Evolutionary conservation across 1,140 invertebrate genomes (phyloP).

Genomic region (Parapsyche elsis): DNA sequence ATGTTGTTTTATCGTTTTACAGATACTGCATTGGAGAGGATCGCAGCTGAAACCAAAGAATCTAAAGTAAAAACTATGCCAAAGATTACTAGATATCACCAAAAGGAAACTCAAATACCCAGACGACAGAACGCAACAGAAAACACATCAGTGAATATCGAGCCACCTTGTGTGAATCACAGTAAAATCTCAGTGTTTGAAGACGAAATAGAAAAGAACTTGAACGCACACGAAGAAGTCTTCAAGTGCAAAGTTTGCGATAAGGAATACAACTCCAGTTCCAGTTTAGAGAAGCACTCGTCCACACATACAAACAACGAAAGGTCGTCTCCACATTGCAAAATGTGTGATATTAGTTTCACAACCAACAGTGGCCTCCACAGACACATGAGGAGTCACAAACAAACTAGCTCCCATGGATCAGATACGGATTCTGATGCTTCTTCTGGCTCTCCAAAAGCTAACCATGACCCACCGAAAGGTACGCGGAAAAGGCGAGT

Average conservation of each 20-base stretch:
- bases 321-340: constrained; percentile 82
- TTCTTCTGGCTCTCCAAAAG: constrained; percentile 9
- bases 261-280: constrained; percentile 28
- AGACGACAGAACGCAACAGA: background rate
- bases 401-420: constrained; percentile 62
- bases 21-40: constrained; percentile 44
- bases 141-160: background rate
- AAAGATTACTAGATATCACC: constrained; percentile 39
- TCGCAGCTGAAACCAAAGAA: constrained; percentile 45
- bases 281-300: constrained; percentile 73
- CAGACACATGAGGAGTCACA: constrained; percentile 81
- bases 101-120: background rate
- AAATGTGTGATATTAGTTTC: constrained; percentile 83
- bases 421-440: constrained; percentile 59
- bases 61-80: constrained; percentile 45
- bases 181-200: background rate
- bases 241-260: constrained; percentile 38
- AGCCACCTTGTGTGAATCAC: background rate
- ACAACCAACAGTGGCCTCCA: constrained; percentile 92
- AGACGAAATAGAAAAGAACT: background rate
- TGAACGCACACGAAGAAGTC: constrained; percentile 18
- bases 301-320: constrained; percentile 77
- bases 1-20: constrained; percentile 19
- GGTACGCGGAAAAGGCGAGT: constrained; percentile 56
- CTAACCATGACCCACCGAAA: constrained; percentile 52